Percentiles rank a stretch among this genome's conserved stretches.
These are phyloP conservation scores for pig (Sus scrofa) DNA, from an alignment of 2,113 vertebrate genomes.

Conservation along the genomic window T2T-Sscrofa CM000813.6:85859001-85859500, in stretches of 20 bases:
- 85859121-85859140: background rate
- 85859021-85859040: background rate
- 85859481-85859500: background rate
- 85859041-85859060: background rate
- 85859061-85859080: background rate
- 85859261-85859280: background rate
- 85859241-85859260: background rate
- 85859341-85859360: background rate
- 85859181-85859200: background rate
- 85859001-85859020: background rate
- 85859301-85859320: background rate
- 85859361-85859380: background rate
- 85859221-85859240: background rate
- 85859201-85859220: background rate
- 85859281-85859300: background rate
- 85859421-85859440: too few species aligned
- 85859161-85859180: background rate
- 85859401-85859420: background rate
- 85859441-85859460: background rate
- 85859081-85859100: too few species aligned
- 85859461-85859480: background rate
- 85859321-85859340: background rate
- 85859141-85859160: too few species aligned
- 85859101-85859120: too few species aligned
- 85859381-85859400: background rate